These are phyloP conservation scores for Tenualosa thibaudeaui DNA, from an alignment of 2,797 vertebrate species.

Conservation along the genomic window DNA sequence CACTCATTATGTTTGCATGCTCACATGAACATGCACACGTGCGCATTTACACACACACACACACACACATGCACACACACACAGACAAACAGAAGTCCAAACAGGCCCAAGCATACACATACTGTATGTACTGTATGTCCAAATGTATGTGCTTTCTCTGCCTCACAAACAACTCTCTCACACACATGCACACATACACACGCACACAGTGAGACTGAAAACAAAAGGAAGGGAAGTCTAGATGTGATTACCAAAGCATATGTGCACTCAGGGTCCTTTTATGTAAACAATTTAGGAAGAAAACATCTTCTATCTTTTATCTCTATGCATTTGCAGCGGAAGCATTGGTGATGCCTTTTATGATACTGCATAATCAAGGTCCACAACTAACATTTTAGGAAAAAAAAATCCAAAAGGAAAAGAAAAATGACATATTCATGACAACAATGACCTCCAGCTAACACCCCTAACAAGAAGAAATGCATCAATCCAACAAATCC, in stretches of 20 bases:
- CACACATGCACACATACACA: neutral
- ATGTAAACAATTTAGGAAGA: constrained; percentile 59
- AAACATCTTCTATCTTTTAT: constrained; percentile 30
- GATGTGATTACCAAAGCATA: constrained; percentile 48
- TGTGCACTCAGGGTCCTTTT: constrained; percentile 52
- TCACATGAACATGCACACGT: constrained; percentile 43
- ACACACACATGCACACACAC: constrained; percentile 28
- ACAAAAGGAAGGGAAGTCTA: constrained; percentile 44
- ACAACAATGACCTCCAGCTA: constrained; percentile 22
- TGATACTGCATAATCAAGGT: constrained; percentile 45
- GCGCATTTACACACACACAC: constrained; percentile 28
- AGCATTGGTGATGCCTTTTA: constrained; percentile 46
- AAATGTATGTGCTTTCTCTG: neutral
- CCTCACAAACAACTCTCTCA: constrained; percentile 1
- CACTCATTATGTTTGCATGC: constrained; percentile 69
- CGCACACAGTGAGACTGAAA: constrained; percentile 31
- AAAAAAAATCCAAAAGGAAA: constrained; percentile 40
- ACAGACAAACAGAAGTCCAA: neutral
- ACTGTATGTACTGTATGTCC: no score
- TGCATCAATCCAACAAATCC: constrained; percentile 49
- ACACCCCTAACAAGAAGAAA: constrained; percentile 21
- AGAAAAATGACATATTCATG: constrained; percentile 30
- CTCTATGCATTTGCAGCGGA: constrained; percentile 52
- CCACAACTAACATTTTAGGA: constrained; percentile 47
- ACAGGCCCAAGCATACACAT: no score